Conservation (phyloP, 2,797 vertebrate genomes). For the Clarias fuscus region DNA sequence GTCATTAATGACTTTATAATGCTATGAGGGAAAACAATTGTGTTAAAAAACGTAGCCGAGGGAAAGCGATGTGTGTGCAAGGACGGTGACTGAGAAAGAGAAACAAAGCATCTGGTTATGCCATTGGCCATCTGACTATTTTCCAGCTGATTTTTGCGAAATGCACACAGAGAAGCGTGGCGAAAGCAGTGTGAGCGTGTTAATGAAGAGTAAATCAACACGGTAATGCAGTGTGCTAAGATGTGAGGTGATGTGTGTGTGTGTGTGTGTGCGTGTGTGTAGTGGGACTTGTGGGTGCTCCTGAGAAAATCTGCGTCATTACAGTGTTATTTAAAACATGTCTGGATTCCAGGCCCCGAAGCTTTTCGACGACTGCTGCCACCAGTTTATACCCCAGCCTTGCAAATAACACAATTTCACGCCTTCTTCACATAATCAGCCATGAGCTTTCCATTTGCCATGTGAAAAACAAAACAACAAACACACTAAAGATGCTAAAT, state of each 20-base stretch:
- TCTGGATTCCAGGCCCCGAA: slow-evolving; percentile 60
- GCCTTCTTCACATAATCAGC: slow-evolving; percentile 70
- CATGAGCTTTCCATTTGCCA: slow-evolving; percentile 70
- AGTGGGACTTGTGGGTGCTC: slow-evolving; percentile 31
- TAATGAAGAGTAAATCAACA: slow-evolving; percentile 74
- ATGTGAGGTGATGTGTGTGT: slow-evolving; percentile 41
- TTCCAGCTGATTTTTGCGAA: slow-evolving; percentile 78
- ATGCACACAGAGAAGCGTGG: slow-evolving; percentile 68
- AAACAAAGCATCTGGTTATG: slow-evolving; percentile 44
- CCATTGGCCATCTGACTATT: slow-evolving; percentile 68
- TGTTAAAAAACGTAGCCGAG: slow-evolving; percentile 14
- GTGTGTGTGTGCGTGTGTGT: slow-evolving; percentile 37
- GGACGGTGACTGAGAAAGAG: slow-evolving; percentile 22
- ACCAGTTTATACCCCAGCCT: slow-evolving; percentile 68
- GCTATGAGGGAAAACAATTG: slow-evolving; percentile 59
- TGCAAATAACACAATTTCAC: slow-evolving; percentile 75
- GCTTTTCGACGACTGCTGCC: slow-evolving; percentile 63
- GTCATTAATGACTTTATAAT: slow-evolving; percentile 69
- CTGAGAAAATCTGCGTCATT: slow-evolving; percentile 67
- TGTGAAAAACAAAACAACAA: slow-evolving; percentile 61
- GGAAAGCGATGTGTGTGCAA: not conserved
- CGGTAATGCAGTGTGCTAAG: slow-evolving; percentile 70
- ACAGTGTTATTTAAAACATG: slow-evolving; percentile 72
- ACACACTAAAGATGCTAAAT: slow-evolving; percentile 71
- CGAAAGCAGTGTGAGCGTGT: slow-evolving; percentile 74